Conservation (phyloP, 2,797 vertebrate species). For the Gallinago stenura region DNA sequence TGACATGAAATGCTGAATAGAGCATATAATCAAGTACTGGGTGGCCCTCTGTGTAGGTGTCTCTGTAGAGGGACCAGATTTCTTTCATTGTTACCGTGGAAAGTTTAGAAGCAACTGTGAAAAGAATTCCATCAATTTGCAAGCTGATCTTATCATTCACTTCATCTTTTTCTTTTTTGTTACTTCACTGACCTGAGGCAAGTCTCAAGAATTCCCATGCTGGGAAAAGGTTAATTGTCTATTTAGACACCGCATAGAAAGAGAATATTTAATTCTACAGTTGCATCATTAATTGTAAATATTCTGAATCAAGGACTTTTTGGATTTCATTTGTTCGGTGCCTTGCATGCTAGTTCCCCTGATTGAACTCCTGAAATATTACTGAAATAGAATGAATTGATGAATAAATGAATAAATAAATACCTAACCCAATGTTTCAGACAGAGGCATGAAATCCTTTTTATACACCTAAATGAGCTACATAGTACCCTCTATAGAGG, state of each 20-base stretch:
- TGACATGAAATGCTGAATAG: background rate
- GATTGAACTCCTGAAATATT: background rate
- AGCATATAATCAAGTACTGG: background rate
- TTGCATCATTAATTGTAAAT: background rate
- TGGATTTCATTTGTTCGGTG: constrained; percentile 10
- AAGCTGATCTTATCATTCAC: background rate
- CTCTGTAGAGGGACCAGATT: background rate
- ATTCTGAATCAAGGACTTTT: background rate
- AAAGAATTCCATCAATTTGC: background rate
- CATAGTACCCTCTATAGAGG: background rate
- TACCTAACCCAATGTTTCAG: background rate
- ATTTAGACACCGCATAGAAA: background rate
- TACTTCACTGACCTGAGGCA: background rate
- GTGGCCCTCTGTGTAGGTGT: background rate
- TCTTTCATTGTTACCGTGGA: background rate
- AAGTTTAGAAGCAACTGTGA: background rate
- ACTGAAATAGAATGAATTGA: constrained; percentile 16
- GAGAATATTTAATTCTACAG: background rate
- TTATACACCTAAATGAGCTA: background rate
- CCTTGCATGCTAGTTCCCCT: background rate
- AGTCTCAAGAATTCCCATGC: background rate
- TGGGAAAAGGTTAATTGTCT: constrained; percentile 1
- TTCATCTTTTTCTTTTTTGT: background rate
- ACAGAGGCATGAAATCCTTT: background rate
- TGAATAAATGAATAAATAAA: constrained; percentile 56